These are phyloP conservation scores for Leptopterna dolabrata DNA, from an alignment of 2,888 invertebrate genomes.

Conservation along the genomic window DNA sequence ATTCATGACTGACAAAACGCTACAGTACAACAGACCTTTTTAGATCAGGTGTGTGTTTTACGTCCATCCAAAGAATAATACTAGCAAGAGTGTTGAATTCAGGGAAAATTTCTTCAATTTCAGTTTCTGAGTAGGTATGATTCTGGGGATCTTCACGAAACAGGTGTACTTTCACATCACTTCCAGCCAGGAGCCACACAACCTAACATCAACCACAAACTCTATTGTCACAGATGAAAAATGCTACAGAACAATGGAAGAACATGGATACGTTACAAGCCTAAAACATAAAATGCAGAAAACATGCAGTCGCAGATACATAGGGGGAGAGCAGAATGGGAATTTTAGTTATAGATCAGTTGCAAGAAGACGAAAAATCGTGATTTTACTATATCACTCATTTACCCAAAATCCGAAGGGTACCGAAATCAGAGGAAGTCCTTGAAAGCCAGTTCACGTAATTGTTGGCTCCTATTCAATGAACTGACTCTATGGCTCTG, in stretches of 20 bases:
- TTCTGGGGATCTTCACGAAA: slow-evolving; percentile 72
- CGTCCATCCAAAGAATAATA: slow-evolving; percentile 71
- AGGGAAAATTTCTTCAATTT: slow-evolving; percentile 72
- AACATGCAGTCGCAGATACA: background rate
- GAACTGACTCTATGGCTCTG: no score
- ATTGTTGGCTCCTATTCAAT: no score
- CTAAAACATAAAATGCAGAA: no score
- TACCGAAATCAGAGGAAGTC: no score
- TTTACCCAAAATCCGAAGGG: no score
- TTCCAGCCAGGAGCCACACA: slow-evolving; percentile 75
- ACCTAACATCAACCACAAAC: slow-evolving; percentile 66
- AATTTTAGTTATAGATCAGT: no score
- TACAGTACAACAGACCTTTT: slow-evolving; percentile 66
- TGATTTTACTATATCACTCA: no score
- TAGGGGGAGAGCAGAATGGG: background rate
- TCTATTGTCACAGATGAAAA: background rate
- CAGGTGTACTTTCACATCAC: slow-evolving; percentile 75
- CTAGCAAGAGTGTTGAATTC: slow-evolving; percentile 71
- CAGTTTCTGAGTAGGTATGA: slow-evolving; percentile 72
- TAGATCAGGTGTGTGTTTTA: slow-evolving; percentile 69
- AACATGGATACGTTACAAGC: background rate
- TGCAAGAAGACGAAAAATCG: no score
- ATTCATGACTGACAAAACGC: background rate
- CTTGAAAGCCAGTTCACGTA: no score
- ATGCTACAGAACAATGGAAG: background rate